These are phyloP conservation scores for Notolabrus celidotus DNA, from an alignment of 2,797 vertebrate species.

Conservation along the genomic window DNA sequence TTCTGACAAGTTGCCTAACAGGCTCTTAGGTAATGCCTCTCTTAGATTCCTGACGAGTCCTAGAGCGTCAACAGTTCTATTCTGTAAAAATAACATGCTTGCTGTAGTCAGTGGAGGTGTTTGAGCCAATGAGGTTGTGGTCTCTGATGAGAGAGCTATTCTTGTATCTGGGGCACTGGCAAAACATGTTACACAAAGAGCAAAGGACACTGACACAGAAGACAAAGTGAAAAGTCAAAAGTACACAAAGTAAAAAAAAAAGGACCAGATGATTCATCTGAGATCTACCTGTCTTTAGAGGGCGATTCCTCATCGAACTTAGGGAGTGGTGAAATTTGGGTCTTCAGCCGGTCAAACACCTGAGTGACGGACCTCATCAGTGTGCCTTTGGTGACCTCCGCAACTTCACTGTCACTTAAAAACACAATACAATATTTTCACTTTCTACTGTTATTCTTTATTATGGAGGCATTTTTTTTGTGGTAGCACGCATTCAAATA, in stretches of 20 bases:
- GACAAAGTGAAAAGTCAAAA: conserved; percentile 34
- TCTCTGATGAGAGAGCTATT: conserved; percentile 39
- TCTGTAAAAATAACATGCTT: conserved; percentile 15
- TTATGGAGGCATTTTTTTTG: background rate
- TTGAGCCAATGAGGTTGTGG: conserved; percentile 5
- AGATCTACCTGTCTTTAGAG: conserved; percentile 51
- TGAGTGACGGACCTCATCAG: conserved; percentile 52
- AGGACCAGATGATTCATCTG: background rate
- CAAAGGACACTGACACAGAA: background rate
- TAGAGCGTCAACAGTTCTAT: conserved; percentile 19
- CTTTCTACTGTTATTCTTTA: background rate
- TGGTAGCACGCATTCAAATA: background rate
- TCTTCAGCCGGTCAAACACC: conserved; percentile 65
- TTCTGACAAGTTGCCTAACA: conserved; percentile 39
- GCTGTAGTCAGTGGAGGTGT: conserved; percentile 25
- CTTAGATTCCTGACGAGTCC: conserved; percentile 6
- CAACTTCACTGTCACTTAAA: conserved; percentile 48
- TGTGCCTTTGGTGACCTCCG: background rate
- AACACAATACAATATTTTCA: background rate
- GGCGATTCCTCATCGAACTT: background rate
- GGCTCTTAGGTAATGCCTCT: conserved; percentile 34
- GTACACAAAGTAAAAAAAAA: conserved; percentile 4
- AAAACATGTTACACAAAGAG: conserved; percentile 36
- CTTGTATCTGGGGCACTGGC: conserved; percentile 41
- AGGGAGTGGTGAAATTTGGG: conserved; percentile 34